Conservation (phyloP, 2,113 vertebrate genomes). For the Myxocyprinus asiaticus region DNA sequence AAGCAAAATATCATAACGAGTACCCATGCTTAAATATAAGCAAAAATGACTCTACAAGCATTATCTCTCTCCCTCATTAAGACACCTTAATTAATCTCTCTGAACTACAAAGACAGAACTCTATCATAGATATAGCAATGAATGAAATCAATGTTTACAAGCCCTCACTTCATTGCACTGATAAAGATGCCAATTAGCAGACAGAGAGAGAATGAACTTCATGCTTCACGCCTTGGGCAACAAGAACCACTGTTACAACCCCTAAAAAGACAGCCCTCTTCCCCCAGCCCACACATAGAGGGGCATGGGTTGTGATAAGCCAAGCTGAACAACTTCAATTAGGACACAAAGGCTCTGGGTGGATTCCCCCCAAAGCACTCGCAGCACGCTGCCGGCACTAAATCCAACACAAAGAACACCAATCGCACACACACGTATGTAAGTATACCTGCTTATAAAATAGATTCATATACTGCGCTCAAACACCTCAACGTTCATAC, state of each 20-base stretch:
- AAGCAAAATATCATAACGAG: too few relatives aligned
- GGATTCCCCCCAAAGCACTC: constrained; percentile 46
- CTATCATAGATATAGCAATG: background rate
- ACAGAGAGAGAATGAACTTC: constrained; percentile 51
- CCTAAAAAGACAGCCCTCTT: background rate
- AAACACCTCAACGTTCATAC: too few relatives aligned
- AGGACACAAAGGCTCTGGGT: constrained; percentile 75
- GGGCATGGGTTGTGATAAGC: constrained; percentile 49
- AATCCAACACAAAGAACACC: constrained; percentile 43
- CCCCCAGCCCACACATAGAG: constrained; percentile 49
- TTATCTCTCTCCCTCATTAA: background rate
- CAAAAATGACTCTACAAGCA: too few relatives aligned
- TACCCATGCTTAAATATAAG: background rate
- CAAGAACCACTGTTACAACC: constrained; percentile 41
- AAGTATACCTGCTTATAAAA: background rate
- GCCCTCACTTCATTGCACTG: constrained; percentile 1
- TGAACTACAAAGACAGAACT: background rate
- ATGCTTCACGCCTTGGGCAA: constrained; percentile 56
- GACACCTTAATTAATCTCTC: background rate
- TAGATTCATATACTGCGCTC: constrained; percentile 3
- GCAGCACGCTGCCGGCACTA: background rate
- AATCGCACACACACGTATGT: constrained; percentile 23
- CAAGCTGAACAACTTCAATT: constrained; percentile 75
- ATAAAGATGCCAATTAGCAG: constrained; percentile 36
- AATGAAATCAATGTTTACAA: constrained; percentile 25